A percentile compares a stretch with the other conserved stretches of the same genome.
Conservation (phyloP, 2,888 invertebrate species). For the Therioaphis trifolii region DNA sequence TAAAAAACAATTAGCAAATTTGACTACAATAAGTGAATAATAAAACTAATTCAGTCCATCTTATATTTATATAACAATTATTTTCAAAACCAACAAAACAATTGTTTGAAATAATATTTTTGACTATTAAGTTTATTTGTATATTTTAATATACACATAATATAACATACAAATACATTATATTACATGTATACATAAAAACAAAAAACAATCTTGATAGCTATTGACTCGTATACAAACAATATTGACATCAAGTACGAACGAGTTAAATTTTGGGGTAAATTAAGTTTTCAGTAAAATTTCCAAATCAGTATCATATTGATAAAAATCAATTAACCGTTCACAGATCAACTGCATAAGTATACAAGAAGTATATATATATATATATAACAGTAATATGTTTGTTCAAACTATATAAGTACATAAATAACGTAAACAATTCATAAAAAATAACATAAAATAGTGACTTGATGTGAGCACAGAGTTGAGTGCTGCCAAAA, state of each 20-base stretch:
- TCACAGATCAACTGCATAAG: not conserved
- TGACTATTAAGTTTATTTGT: conserved; percentile 19
- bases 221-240: conserved; percentile 6
- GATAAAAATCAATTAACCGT: not conserved
- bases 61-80: conserved; percentile 30
- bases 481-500: conserved; percentile 6
- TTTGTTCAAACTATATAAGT: conserved; percentile 2
- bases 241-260: not conserved
- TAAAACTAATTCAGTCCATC: conserved; percentile 49
- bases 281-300: not conserved
- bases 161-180: too few relatives aligned
- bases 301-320: not conserved
- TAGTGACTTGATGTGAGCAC: not conserved
- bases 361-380: conserved; percentile 1
- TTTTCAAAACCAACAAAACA: not conserved
- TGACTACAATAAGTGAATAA: conserved; percentile 35
- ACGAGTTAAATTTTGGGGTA: not conserved
- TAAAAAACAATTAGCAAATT: too few relatives aligned
- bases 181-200: too few relatives aligned
- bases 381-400: not conserved
- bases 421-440: not conserved
- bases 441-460: not conserved
- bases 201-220: not conserved
- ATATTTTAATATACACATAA: not conserved
- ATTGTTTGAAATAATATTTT: not conserved